Conservation (phyloP, 2,888 invertebrate species). For the Phymatocera aterrima region DNA sequence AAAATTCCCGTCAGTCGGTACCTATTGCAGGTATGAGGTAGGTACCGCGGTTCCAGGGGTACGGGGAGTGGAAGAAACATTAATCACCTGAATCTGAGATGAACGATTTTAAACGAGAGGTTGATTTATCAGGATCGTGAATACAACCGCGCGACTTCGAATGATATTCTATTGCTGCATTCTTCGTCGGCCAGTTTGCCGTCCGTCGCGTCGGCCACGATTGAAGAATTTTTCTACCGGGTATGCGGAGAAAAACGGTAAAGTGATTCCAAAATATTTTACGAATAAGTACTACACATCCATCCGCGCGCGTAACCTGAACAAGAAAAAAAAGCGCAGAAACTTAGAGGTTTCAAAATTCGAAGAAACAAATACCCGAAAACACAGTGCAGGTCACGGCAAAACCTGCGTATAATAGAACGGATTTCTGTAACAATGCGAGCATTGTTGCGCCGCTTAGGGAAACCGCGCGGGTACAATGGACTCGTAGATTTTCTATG, state of each 20-base stretch:
- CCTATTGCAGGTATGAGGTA: background rate
- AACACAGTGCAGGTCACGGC: conserved; percentile 46
- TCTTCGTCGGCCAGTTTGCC: background rate
- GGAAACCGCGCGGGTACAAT: conserved; percentile 56
- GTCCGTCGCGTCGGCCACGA: background rate
- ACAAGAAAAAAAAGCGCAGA: conserved; percentile 36
- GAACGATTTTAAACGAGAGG: conserved; percentile 22
- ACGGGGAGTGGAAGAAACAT: conserved; percentile 34
- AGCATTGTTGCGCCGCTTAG: conserved; percentile 59
- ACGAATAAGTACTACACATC: conserved; percentile 53
- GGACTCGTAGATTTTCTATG: conserved; percentile 50
- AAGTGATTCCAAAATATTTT: conserved; percentile 54
- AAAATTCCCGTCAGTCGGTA: background rate
- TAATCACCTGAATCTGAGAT: conserved; percentile 51
- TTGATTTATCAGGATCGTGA: conserved; percentile 5
- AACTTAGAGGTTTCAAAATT: conserved; percentile 46
- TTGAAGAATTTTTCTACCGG: background rate
- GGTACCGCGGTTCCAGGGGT: background rate
- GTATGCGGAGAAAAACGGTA: background rate
- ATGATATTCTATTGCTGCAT: background rate
- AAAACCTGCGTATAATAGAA: conserved; percentile 45
- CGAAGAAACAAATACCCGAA: background rate
- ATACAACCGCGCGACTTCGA: background rate
- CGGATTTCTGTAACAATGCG: conserved; percentile 58
- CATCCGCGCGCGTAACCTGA: conserved; percentile 4